Percentiles rank a stretch among this genome's conserved stretches.
Evolutionary conservation across 2,113 vertebrate genomes (phyloP).

Genomic region (Tachysurus vachellii): DNA sequence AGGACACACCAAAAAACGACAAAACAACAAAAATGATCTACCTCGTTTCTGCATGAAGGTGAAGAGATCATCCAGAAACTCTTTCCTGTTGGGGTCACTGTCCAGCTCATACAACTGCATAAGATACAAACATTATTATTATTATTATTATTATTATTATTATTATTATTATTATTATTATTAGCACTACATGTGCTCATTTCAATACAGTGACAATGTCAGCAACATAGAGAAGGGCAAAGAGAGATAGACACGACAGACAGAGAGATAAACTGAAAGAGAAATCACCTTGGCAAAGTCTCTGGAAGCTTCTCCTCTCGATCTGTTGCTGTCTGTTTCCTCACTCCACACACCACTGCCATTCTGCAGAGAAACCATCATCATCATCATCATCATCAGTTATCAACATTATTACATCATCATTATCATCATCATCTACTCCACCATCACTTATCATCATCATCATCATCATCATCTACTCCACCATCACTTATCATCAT

Average conservation of each 20-base stretch:
- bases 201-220: background rate
- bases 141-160: background rate
- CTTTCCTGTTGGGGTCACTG: slow-evolving; percentile 89
- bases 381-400: background rate
- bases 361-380: slow-evolving; percentile 73
- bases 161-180: background rate
- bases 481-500: too few relatives aligned
- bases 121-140: background rate
- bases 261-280: background rate
- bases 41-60: slow-evolving; percentile 98
- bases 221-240: background rate
- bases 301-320: slow-evolving; percentile 90
- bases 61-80: slow-evolving; percentile 96
- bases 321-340: slow-evolving; percentile 82
- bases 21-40: slow-evolving; percentile 48
- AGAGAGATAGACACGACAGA: background rate
- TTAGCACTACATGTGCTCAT: background rate
- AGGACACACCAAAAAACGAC: background rate
- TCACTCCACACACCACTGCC: slow-evolving; percentile 83
- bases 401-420: too few relatives aligned
- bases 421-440: too few relatives aligned
- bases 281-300: slow-evolving; percentile 91
- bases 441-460: too few relatives aligned
- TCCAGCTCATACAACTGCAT: slow-evolving; percentile 92
- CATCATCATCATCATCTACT: too few relatives aligned